Evolutionary conservation across 1,140 invertebrate species (phyloP), one percentile per base, ranked within the genome.

Genomic region (Cherax destructor): DNA sequence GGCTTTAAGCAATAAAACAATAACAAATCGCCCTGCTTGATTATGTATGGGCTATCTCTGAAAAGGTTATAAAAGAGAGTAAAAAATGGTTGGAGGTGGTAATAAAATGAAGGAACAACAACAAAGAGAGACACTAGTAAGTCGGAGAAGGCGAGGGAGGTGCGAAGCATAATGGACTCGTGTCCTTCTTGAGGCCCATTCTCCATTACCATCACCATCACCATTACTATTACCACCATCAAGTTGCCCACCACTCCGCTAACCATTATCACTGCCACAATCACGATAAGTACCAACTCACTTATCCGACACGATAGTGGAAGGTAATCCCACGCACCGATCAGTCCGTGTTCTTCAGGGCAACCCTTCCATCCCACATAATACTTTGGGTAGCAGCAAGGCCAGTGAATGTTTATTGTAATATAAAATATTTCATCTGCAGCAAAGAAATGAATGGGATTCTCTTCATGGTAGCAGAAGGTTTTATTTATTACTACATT

Each of bases 251-350:
- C 49, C 52, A 56, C 9, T 13, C 52, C 52, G 6, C 52, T 56
- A 9, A 13, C 52, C 13, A 9, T 13, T 10, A 56, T 56, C 10
- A 41, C 24, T 18, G 61, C 86, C 78, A 88, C 77, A 24, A 81
- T 0, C 41, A 72, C 61, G 11, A 88, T 61, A 21, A 88, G 86
- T 3, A 72, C 5, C 59, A 81, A 41, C 65, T 88, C 86, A 21
- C 86, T 78, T 18, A 81, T 52, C 18, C 30, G 86, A 69, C 86
- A 88, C 6, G 78, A 80, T 0, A 11, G 16, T n/a, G 86, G 86
- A 61, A 88, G 78, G 78, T 88, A 88, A 50, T 65, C 74, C 86
- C 86, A 88, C 0, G 59, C 65, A 24, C 78, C 86, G 59, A 50
- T 88, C n/a, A 88, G 30, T 24, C 61, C 59, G n/a, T 74, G 47